Percentiles rank a stretch among this genome's conserved stretches.
phyloP scores from a whole-genome alignment of 2,113 vertebrate genomes.

The Passerina amoena region DNA sequence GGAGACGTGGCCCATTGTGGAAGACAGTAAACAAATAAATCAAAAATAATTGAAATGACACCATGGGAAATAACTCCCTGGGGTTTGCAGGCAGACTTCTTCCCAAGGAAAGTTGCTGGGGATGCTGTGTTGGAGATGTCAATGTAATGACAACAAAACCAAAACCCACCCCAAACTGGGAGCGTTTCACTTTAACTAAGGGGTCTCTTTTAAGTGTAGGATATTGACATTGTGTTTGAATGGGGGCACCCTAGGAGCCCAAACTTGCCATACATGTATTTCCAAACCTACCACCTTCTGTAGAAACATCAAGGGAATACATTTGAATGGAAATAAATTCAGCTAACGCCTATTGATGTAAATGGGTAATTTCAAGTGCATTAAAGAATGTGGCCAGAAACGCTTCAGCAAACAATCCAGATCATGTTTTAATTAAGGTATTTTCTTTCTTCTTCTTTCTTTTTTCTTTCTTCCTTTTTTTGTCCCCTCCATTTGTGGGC shows the following conservation, averaged over 20 bases:
- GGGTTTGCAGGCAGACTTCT: constrained; percentile 6
- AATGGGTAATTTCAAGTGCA: constrained; percentile 58
- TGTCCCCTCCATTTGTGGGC: not conserved
- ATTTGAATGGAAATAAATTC: constrained; percentile 60
- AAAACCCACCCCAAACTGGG: not conserved
- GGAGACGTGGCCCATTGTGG: not conserved
- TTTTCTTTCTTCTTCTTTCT: constrained; percentile 29
- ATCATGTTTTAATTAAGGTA: constrained; percentile 66
- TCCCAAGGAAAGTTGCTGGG: constrained; percentile 43
- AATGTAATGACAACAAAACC: constrained; percentile 23
- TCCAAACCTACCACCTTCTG: constrained; percentile 53
- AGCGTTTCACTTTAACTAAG: constrained; percentile 33
- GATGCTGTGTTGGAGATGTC: constrained; percentile 31
- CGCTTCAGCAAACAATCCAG: constrained; percentile 57
- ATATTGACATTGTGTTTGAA: constrained; percentile 61
- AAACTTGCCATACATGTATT: constrained; percentile 48
- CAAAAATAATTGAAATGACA: constrained; percentile 49
- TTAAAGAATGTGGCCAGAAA: constrained; percentile 40
- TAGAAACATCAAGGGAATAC: constrained; percentile 63
- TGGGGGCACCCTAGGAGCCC: constrained; percentile 29
- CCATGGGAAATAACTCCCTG: constrained; percentile 34
- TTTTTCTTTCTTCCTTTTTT: constrained; percentile 1
- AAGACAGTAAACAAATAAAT: constrained; percentile 61
- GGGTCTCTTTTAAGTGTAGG: constrained; percentile 45
- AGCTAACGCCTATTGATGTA: constrained; percentile 53